Evolutionary conservation across 1,140 invertebrate genomes (phyloP), one percentile per base, ranked within the genome.

Genomic region (Arctopsyche grandis): DNA sequence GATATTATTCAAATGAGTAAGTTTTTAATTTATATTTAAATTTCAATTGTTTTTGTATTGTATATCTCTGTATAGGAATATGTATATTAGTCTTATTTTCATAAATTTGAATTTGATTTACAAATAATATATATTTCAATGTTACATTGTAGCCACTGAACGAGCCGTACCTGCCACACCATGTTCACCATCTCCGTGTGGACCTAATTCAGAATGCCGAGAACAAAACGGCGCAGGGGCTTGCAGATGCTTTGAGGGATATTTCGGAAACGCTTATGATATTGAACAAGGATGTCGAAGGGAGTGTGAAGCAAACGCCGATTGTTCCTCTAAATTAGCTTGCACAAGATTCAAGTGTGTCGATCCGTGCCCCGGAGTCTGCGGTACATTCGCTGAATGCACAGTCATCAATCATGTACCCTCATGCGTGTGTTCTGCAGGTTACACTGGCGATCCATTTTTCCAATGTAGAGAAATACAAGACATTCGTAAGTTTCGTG

Each of bases 361-460:
- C 21, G 93, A 95, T 86, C 94, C 94, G 1, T 95, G 94, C 83
- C 90, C 91, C 0, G 92, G 92, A 76, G 92, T 91, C 22, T 94
- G 93, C 83, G 94, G 94, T 19, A 89, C 90, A 24, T 90, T 91
- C 80, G 94, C 94, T 9, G 90, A 93, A 80, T 96, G 95, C 84
- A 90, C 89, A 0, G 93, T 94, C 0, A 90, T 91, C 80, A 91
- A 92, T 79, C 93, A 95, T 85, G 90, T 93, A 66, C 94, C 93
- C 75, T 89, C 90, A n/a, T 96, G 95, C 83, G 90, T 89, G 24
- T 96, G 95, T 84, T 91, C 91, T 56, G 86, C 88, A 70, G 93
- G 92, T 46, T 94, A 91, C 81, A 92, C 92, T 10, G 95, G 95
- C 66, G 93, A 95, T 90, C 93, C 94, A 52, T 94, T 94, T 86